Evolutionary conservation across 2,888 invertebrate genomes (phyloP).

Genomic region (Caenorhabditis auriculariae): DNA sequence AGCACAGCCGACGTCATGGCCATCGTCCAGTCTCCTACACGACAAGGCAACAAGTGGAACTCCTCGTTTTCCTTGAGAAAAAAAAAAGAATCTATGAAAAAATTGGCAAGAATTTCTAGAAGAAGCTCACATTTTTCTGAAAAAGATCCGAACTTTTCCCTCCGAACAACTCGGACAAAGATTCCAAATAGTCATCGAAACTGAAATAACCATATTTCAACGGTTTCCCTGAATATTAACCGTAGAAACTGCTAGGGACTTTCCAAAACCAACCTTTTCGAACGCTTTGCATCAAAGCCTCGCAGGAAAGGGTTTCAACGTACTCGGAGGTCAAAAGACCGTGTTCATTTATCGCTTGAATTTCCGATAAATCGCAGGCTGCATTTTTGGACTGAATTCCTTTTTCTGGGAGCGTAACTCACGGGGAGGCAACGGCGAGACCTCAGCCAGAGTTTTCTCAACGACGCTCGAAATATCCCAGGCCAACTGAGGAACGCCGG

Average conservation of each 20-base stretch:
- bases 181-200: conserved; percentile 1
- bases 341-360: conserved; percentile 17
- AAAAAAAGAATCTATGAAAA: neutral
- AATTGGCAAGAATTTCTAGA: neutral
- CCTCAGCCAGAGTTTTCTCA: neutral
- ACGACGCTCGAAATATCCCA: conserved; percentile 20
- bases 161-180: conserved; percentile 15
- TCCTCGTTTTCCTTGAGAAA: conserved; percentile 6
- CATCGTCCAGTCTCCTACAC: conserved; percentile 18
- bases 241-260: neutral
- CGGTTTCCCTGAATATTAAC: neutral
- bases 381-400: neutral
- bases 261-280: conserved; percentile 7
- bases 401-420: neutral
- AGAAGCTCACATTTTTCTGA: conserved; percentile 6
- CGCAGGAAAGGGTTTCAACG: conserved; percentile 7
- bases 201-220: conserved; percentile 15
- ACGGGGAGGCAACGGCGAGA: no score
- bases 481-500: conserved; percentile 10
- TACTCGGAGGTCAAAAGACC: conserved; percentile 16
- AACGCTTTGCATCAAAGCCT: conserved; percentile 10
- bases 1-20: conserved; percentile 13
- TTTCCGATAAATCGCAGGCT: neutral
- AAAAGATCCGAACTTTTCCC: conserved; percentile 20
- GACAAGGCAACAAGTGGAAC: conserved; percentile 14